These are phyloP conservation scores for Aporophyla nigra DNA, from an alignment of 2,888 invertebrate species.

Conservation along the genomic window DNA sequence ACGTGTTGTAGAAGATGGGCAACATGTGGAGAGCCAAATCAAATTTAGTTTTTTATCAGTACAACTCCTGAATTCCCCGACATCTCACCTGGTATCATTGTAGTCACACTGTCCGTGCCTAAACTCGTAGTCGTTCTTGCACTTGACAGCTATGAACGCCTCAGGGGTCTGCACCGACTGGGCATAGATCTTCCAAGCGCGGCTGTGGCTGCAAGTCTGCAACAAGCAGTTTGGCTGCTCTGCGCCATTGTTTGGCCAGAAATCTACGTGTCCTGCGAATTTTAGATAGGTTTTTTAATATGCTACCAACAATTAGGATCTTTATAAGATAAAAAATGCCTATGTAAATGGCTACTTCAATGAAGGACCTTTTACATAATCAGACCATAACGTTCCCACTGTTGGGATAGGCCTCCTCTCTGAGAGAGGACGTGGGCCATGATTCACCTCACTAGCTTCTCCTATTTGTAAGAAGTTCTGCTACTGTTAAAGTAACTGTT, in stretches of 20 bases:
- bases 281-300: not conserved
- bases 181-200: slow-evolving; percentile 78
- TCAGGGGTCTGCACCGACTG: slow-evolving; percentile 73
- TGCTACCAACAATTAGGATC: slow-evolving; percentile 32
- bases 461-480: not conserved
- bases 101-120: slow-evolving; percentile 71
- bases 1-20: not conserved
- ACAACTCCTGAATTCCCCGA: not conserved
- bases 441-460: too few relatives aligned
- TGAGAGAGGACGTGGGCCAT: too few relatives aligned
- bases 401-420: too few relatives aligned
- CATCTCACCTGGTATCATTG: slow-evolving; percentile 71
- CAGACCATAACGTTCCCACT: too few relatives aligned
- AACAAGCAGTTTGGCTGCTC: slow-evolving; percentile 83
- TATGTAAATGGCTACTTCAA: too few relatives aligned
- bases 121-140: slow-evolving; percentile 76
- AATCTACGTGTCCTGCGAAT: slow-evolving; percentile 84
- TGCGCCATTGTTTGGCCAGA: slow-evolving; percentile 82
- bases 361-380: too few relatives aligned
- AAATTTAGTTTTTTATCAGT: not conserved
- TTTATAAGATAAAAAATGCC: too few relatives aligned
- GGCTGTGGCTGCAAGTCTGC: slow-evolving; percentile 84
- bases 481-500: too few relatives aligned
- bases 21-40: not conserved
- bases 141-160: slow-evolving; percentile 76